Percentiles rank a stretch among this genome's conserved stretches.
These are phyloP conservation scores for Conus canariensis DNA, from an alignment of 2,888 invertebrate species.

Conservation along the genomic window DNA sequence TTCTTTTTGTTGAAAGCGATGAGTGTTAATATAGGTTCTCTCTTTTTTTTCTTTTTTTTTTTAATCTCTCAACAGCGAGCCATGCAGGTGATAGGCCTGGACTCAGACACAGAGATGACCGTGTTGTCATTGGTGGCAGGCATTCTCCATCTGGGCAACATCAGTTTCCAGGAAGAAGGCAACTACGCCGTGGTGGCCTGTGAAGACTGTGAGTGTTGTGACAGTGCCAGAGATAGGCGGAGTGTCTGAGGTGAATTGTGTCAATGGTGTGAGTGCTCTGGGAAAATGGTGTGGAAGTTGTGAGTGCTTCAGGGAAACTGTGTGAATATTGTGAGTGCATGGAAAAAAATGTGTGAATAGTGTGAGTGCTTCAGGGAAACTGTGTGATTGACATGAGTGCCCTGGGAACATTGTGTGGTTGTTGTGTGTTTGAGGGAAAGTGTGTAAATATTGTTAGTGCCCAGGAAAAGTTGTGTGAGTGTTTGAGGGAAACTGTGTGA, in stretches of 20 bases:
- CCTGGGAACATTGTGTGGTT: not conserved
- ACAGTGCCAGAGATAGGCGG: not conserved
- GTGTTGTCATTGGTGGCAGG: slow-evolving; percentile 83
- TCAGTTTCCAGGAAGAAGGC: slow-evolving; percentile 82
- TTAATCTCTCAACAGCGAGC: slow-evolving; percentile 79
- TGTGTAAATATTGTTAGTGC: not conserved
- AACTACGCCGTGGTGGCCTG: slow-evolving; percentile 82
- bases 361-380: too few relatives aligned
- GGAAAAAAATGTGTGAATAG: too few relatives aligned
- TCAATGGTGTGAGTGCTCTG: not conserved
- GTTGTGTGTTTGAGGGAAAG: not conserved
- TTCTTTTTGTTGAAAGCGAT: too few relatives aligned
- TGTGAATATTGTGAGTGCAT: too few relatives aligned
- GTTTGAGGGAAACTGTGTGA: not conserved
- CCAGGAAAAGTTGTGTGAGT: not conserved
- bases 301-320: too few relatives aligned
- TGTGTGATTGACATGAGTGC: too few relatives aligned
- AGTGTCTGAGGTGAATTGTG: not conserved
- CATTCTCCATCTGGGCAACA: slow-evolving; percentile 84
- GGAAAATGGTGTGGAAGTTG: too few relatives aligned
- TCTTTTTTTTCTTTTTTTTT: too few relatives aligned
- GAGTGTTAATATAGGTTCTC: too few relatives aligned
- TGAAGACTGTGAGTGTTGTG: slow-evolving; percentile 81
- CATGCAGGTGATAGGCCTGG: slow-evolving; percentile 84
- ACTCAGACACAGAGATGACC: slow-evolving; percentile 81